Conservation (phyloP, 2,888 invertebrate genomes). For the Clitarchus hookeri region DNA sequence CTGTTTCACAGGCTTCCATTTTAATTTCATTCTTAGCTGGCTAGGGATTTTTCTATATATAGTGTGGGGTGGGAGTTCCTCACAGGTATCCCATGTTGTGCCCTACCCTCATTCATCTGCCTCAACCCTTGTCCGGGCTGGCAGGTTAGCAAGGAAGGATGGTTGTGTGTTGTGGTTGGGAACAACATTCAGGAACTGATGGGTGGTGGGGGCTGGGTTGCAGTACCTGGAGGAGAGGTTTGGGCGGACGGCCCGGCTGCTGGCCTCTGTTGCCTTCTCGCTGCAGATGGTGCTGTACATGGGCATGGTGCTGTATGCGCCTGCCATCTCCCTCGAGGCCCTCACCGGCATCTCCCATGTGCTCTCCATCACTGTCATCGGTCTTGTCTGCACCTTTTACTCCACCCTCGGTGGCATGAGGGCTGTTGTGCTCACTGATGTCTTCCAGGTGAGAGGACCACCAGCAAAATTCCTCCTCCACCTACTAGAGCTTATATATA, state of each 20-base stretch:
- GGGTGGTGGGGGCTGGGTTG: background rate
- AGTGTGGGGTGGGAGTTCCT: too few species aligned
- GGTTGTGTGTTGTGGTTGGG: too few species aligned
- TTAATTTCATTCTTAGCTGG: too few species aligned
- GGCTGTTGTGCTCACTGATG: constrained; percentile 85
- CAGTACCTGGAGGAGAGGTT: constrained; percentile 89
- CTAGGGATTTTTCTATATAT: too few species aligned
- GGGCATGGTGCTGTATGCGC: constrained; percentile 92
- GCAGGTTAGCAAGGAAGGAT: too few species aligned
- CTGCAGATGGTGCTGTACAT: constrained; percentile 89
- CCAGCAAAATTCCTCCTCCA: too few species aligned
- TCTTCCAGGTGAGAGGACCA: constrained; percentile 59
- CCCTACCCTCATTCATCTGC: too few species aligned
- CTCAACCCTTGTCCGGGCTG: too few species aligned
- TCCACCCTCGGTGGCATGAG: constrained; percentile 90
- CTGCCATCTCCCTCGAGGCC: constrained; percentile 86
- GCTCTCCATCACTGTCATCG: constrained; percentile 74
- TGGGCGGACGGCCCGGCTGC: constrained; percentile 71
- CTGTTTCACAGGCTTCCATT: too few species aligned
- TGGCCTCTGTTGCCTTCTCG: constrained; percentile 83
- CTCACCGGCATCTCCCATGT: constrained; percentile 78
- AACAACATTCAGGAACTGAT: too few species aligned
- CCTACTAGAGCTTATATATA: too few species aligned
- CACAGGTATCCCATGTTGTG: too few species aligned
- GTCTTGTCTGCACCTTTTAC: constrained; percentile 81